Conservation (phyloP, 2,888 invertebrate genomes). For the Alloplasta piceator region DNA sequence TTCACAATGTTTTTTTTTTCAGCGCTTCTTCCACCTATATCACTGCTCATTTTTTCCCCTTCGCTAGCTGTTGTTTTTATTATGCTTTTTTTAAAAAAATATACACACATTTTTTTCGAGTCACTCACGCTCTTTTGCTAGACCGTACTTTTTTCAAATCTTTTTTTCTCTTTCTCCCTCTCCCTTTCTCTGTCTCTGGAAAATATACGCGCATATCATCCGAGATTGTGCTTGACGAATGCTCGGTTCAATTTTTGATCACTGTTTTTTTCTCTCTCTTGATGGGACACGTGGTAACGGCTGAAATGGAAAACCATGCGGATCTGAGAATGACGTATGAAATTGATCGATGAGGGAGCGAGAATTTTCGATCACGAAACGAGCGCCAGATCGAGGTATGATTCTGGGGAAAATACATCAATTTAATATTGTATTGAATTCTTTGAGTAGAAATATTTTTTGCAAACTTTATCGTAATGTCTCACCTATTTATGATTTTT, state of each 20-base stretch:
- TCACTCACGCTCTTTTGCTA: constrained; percentile 42
- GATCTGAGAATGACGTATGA: constrained; percentile 12
- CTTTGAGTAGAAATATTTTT: too few relatives aligned
- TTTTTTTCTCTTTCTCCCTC: constrained; percentile 65
- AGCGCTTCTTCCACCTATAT: constrained; percentile 58
- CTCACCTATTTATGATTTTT: too few relatives aligned
- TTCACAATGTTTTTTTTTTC: constrained; percentile 50
- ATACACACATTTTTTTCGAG: constrained; percentile 37
- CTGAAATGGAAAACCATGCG: constrained; percentile 18
- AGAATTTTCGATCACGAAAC: background rate
- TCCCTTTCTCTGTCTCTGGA: constrained; percentile 42
- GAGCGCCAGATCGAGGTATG: too few relatives aligned
- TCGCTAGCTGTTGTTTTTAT: constrained; percentile 42
- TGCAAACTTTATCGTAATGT: too few relatives aligned
- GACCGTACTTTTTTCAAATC: constrained; percentile 44
- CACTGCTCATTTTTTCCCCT: constrained; percentile 65
- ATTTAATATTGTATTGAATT: too few relatives aligned
- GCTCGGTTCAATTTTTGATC: constrained; percentile 11
- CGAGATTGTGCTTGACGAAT: constrained; percentile 33
- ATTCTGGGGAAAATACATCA: too few relatives aligned
- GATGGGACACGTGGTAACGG: background rate
- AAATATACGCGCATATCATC: constrained; percentile 41
- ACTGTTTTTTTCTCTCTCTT: constrained; percentile 9
- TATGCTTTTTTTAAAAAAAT: background rate
- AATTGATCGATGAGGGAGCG: background rate